phyloP scores from a whole-genome alignment of 37 sponge, comb jelly and placozoan genomes.

The Crambe crambe region DNA sequence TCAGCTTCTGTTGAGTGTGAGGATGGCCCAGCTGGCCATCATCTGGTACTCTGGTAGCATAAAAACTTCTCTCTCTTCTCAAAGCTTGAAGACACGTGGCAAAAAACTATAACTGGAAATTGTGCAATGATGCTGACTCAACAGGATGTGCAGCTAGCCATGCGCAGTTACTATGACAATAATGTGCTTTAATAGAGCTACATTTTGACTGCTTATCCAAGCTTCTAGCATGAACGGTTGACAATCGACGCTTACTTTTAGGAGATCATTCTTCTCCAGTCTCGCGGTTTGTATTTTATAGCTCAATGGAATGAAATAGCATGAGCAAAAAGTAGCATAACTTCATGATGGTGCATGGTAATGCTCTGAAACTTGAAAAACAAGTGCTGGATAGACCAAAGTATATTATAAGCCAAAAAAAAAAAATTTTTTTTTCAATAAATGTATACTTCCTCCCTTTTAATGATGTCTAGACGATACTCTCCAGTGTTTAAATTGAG shows the following conservation, averaged over 20 bases:
- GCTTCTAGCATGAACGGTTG: neutral
- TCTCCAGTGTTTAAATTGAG: too few relatives aligned
- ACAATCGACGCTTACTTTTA: neutral
- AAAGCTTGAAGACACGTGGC: neutral
- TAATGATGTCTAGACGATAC: too few relatives aligned
- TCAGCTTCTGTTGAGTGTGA: neutral
- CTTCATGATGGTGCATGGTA: slow-evolving; percentile 13
- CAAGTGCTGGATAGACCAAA: too few relatives aligned
- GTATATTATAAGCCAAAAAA: too few relatives aligned
- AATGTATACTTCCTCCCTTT: too few relatives aligned
- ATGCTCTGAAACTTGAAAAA: slow-evolving; percentile 31
- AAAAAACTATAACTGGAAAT: slow-evolving; percentile 53
- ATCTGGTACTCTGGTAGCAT: neutral
- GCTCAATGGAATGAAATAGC: slow-evolving; percentile 9
- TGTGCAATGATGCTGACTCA: too few relatives aligned
- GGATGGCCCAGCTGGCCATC: neutral
- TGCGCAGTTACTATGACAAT: neutral
- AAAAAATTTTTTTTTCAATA: too few relatives aligned
- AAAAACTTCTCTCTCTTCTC: neutral
- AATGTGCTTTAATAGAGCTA: too few relatives aligned
- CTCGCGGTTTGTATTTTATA: neutral
- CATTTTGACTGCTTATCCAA: neutral
- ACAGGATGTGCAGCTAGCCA: too few relatives aligned
- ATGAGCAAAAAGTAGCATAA: slow-evolving; percentile 11
- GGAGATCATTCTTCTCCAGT: neutral